phyloP scores from a whole-genome alignment of 2,888 invertebrate species.

The Mantis religiosa region DNA sequence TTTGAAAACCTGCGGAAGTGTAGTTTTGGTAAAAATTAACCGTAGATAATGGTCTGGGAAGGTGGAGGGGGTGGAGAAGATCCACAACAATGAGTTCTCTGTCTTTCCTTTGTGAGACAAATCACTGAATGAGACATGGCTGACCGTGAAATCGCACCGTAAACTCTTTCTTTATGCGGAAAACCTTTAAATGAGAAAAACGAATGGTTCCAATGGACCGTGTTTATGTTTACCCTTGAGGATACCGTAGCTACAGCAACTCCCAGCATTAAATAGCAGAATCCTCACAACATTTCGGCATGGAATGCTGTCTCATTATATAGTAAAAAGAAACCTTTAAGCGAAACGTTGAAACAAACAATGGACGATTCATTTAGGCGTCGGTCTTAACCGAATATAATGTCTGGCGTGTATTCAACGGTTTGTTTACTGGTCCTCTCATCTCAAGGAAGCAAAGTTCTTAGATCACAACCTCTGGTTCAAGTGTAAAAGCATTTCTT shows the following conservation, averaged over 20 bases:
- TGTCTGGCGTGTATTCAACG: too few species aligned
- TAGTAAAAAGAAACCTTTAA: too few species aligned
- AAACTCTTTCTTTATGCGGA: not conserved
- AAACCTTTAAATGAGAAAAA: not conserved
- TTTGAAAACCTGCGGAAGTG: not conserved
- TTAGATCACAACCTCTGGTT: too few species aligned
- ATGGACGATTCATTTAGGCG: too few species aligned
- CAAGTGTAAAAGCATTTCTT: too few species aligned
- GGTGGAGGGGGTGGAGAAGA: too few species aligned
- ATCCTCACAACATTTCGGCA: not conserved
- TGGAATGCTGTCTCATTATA: not conserved
- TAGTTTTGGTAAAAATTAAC: not conserved
- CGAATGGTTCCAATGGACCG: not conserved
- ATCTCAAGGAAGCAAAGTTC: too few species aligned
- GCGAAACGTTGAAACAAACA: too few species aligned
- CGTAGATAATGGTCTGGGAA: not conserved
- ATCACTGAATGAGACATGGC: not conserved
- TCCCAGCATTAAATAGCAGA: not conserved
- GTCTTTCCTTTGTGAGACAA: not conserved
- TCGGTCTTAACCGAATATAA: too few species aligned
- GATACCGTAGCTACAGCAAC: not conserved
- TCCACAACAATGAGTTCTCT: not conserved
- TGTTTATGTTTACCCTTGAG: not conserved
- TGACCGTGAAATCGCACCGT: not conserved
- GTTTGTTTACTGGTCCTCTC: too few species aligned